phyloP scores from a whole-genome alignment of 2,888 invertebrate genomes.

The Apotomis turbidana region DNA sequence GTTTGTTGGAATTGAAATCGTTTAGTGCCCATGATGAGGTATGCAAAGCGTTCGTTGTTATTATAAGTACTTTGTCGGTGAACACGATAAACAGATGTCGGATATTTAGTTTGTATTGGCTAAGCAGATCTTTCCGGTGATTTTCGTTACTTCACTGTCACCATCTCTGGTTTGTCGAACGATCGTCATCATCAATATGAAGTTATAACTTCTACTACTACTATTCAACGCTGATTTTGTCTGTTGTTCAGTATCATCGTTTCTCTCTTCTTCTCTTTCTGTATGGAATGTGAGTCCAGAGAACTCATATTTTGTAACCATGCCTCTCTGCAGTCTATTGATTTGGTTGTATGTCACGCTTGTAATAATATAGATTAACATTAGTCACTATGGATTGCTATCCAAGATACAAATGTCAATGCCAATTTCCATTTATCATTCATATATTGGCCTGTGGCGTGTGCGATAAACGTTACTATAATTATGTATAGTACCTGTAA shows the following conservation, averaged over 20 bases:
- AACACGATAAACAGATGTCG: background rate
- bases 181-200: too few species aligned
- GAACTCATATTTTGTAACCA: background rate
- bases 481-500: background rate
- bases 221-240: too few species aligned
- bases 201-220: too few species aligned
- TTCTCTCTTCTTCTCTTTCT: too few species aligned
- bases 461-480: background rate
- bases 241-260: too few species aligned
- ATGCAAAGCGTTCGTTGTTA: background rate
- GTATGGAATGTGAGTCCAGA: too few species aligned
- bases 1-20: background rate
- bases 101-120: background rate
- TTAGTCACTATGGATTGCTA: background rate
- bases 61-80: background rate
- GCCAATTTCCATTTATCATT: slow-evolving; percentile 1
- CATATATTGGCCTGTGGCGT: background rate
- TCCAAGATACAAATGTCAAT: background rate
- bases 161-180: background rate
- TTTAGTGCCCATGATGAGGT: background rate
- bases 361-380: background rate
- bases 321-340: background rate
- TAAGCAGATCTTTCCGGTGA: background rate
- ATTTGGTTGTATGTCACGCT: background rate
- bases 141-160: background rate